phyloP scores from a whole-genome alignment of 2,113 vertebrate species.

The Rhinopithecus roxellana region DNA sequence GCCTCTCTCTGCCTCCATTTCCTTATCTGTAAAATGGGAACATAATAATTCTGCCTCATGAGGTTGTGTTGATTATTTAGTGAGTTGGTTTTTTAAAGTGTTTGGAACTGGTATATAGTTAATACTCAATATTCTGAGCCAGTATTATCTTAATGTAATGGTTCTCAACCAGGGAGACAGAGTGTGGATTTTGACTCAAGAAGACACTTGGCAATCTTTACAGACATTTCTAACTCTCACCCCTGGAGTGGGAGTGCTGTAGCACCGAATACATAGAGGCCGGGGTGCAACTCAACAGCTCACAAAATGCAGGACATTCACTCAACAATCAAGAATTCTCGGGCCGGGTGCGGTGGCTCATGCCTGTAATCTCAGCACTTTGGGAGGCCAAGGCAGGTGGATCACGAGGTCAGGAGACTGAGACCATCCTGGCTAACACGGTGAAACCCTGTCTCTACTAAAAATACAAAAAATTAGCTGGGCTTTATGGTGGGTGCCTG shows the following conservation, averaged over 20 bases:
- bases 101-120: neutral
- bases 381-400: too few species aligned
- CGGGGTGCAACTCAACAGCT: rapidly evolving
- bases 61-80: neutral
- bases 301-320: rapidly evolving
- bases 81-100: neutral
- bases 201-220: neutral
- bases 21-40: neutral
- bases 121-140: neutral
- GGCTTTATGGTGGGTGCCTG: too few species aligned
- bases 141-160: neutral
- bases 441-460: too few species aligned
- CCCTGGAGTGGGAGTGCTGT: rapidly evolving
- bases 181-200: neutral
- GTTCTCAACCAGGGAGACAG: neutral
- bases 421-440: too few species aligned
- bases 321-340: rapidly evolving
- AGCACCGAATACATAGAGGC: rapidly evolving
- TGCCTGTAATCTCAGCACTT: too few species aligned
- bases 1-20: neutral
- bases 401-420: too few species aligned
- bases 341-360: rapidly evolving
- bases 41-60: rapidly evolving
- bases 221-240: neutral
- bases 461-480: too few species aligned